Conservation (phyloP, 2,888 invertebrate species). For the Himalopsyche japonica region DNA sequence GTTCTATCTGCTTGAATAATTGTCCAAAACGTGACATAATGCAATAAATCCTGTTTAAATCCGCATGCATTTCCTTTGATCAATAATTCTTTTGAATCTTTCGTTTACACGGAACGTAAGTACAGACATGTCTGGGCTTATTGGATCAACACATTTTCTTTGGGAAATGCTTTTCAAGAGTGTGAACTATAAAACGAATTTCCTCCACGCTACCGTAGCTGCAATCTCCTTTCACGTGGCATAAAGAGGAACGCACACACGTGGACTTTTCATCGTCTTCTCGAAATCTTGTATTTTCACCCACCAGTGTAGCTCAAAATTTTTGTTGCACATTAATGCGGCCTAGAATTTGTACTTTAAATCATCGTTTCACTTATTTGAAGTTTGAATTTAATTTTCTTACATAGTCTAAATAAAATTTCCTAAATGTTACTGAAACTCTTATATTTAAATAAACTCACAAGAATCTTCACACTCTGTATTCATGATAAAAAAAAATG, state of each 20-base stretch:
- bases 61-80: background rate
- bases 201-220: background rate
- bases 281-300: background rate
- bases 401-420: no score
- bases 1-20: background rate
- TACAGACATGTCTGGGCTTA: slow-evolving; percentile 5
- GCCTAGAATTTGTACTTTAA: no score
- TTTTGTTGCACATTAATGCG: no score
- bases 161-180: slow-evolving; percentile 11
- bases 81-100: slow-evolving; percentile 14
- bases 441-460: no score
- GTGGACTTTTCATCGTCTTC: background rate
- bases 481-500: no score
- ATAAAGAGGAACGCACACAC: background rate
- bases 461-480: no score
- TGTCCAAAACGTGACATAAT: background rate
- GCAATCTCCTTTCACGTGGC: slow-evolving; percentile 3
- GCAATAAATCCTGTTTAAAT: background rate
- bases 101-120: background rate
- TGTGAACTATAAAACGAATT: background rate
- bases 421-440: no score
- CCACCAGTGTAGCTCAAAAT: no score
- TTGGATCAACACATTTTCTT: slow-evolving; percentile 11
- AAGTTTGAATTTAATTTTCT: no score
- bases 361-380: no score